Evolutionary conservation across 2,888 invertebrate genomes (phyloP).

Genomic region (Apamea crenata): DNA sequence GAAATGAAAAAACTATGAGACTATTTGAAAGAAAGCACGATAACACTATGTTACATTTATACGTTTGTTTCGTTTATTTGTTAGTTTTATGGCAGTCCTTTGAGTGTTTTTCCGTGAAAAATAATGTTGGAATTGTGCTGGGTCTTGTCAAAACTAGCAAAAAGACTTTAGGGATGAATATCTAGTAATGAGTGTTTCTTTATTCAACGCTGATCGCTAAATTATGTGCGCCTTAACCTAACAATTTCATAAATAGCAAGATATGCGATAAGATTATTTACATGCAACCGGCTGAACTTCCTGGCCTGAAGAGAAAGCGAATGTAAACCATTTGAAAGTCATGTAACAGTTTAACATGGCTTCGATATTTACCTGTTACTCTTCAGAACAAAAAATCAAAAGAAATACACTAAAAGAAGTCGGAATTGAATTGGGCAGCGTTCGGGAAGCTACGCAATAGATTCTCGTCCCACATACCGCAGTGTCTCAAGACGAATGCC

Average conservation of each 20-base stretch:
- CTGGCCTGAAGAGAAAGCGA: constrained; percentile 22
- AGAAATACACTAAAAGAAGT: no score
- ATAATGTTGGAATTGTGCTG: not conserved
- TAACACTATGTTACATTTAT: not conserved
- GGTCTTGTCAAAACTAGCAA: not conserved
- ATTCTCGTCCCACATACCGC: no score
- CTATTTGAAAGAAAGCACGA: not conserved
- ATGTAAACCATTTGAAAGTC: constrained; percentile 1
- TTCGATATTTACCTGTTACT: not conserved
- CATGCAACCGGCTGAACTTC: constrained; percentile 21
- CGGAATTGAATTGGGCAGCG: no score
- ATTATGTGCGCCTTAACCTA: not conserved
- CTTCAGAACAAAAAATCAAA: not conserved
- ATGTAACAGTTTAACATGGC: not conserved
- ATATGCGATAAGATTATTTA: constrained; percentile 5
- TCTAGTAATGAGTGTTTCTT: not conserved
- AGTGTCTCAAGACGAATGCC: no score
- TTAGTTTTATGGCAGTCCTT: not conserved
- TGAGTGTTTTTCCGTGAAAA: not conserved
- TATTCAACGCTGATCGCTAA: not conserved
- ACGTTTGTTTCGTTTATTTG: not conserved
- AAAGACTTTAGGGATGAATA: no score
- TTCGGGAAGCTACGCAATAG: no score
- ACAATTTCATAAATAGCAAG: not conserved
- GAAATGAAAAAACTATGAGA: not conserved